Base-by-base conservation (phyloP, 2,888 invertebrate genomes). In the Drosophila acutilabella region DNA sequence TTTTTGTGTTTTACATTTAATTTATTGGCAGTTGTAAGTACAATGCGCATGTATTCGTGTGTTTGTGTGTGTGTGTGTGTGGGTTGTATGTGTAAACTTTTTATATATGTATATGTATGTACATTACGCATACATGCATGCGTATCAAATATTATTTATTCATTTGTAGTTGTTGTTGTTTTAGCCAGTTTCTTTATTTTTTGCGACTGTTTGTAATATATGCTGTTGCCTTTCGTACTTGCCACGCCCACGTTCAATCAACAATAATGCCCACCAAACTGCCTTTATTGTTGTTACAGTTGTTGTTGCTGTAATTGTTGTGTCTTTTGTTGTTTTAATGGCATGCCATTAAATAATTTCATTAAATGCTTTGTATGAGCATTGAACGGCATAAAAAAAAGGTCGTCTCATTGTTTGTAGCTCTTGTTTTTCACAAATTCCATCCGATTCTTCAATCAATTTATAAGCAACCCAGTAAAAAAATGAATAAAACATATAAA, bases 301-400 rank as follows among this genome's bases (percentile, higher is more conserved):
- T 50, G 18, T 45, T 60, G 42, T 48, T 60, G 30, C 44, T 69
- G 67, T 69, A 69, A 51, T 64, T 75, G 61, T 54, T 67, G 50
- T 65, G 61, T 52, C 74, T 70, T 88, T 82, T 81, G 78, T 85
- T 88, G 68, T 61, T 85, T 85, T 81, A 83, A 85, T 85, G 75
- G 64, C 79, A 81, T 73, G 78, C 86, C 79, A 88, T 85, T 88
- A 88, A 85, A 84, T 82, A 85, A 88, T 88, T 84, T 88, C 83
- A 88, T 85, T 84, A 75, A 86, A 88, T 75, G 77, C 74, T 79
- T 79, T 87, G 81, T 74, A 67, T 61, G 74, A 52, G 64, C 73
- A 66, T 33, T 71, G 67, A 72, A 67, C 67, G 58, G 45, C 48
- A 51, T 62, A 70, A 64, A 78, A 81, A 81, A 78, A 74, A 78